Base-by-base conservation (phyloP, 2,888 invertebrate species). In the Cryptocephalus moraei region DNA sequence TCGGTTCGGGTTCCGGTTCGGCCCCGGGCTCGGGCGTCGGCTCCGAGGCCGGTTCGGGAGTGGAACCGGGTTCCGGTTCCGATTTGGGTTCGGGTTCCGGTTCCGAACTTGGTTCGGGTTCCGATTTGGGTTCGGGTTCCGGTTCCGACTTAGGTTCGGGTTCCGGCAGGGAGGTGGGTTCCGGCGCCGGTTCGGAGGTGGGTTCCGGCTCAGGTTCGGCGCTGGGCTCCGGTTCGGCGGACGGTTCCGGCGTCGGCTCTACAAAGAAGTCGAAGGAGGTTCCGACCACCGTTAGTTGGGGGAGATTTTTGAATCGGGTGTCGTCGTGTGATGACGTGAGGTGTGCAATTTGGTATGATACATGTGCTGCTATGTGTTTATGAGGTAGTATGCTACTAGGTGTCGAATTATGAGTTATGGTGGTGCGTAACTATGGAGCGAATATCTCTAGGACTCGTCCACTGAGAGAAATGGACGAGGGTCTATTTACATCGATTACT, bases 61-160 rank as follows among this genome's bases (percentile, higher is more conserved):
- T 73, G 1, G 65, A 61, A 43, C 70, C 71, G 0, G 76, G 69
- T 56, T 74, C 49, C 8, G 72, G 61, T 53, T 64, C 65, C 1
- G 73, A 66, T 61, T 70, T 67, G 1, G 70, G 64, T 55, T 67
- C 64, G 4, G 71, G 64, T 58, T 70, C 65, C 1, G 74, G 64
- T 47, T 71, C 71, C 0, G 78, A 68, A 57, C 74, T 54, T 8
- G 73, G 66, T 61, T 70, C 67, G 1, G 69, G 63, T 54, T 66
- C 63, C 4, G 70, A 61, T 55, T 69, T 65, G 0, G 65, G 62
- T 51, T 68, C 62, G 1, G 64, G 42, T 53, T 45, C 41, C 13
- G 64, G 59, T 47, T 63, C 62, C 3, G 69, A 61, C 50, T 66
- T 62, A 13, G 70, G 59, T 48, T 67, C 61, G 0, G 72, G 66